Evolutionary conservation across 1,140 invertebrate species (phyloP).

Genomic region (Lepidotrigona ventralis): DNA sequence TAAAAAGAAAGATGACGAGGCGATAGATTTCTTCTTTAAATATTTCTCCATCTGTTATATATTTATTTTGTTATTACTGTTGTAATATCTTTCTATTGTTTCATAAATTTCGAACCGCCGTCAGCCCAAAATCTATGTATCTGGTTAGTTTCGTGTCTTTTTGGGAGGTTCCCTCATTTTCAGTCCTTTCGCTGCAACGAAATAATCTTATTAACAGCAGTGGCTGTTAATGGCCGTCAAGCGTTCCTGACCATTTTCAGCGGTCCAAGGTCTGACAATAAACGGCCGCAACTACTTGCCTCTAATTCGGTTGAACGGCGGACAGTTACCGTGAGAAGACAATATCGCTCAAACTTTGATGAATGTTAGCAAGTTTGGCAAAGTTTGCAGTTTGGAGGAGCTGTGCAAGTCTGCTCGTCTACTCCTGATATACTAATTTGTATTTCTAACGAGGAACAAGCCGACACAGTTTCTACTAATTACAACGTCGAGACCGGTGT

Average conservation of each 20-base stretch:
- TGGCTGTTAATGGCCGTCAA: constrained; percentile 1
- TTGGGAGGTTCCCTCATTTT: not conserved
- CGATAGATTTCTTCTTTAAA: not conserved
- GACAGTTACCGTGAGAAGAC: constrained; percentile 41
- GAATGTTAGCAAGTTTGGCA: constrained; percentile 31
- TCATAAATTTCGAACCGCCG: not conserved
- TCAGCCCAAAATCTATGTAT: not conserved
- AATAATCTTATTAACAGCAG: not conserved
- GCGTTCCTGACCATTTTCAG: not conserved
- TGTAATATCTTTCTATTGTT: too few relatives aligned
- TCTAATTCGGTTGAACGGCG: constrained; percentile 34
- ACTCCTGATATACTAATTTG: constrained; percentile 15
- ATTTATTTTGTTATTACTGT: too few relatives aligned
- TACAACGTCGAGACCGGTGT: not conserved
- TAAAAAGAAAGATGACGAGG: not conserved
- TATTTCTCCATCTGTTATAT: not conserved
- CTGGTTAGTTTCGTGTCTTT: not conserved
- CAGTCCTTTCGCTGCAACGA: constrained; percentile 10
- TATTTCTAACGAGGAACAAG: constrained; percentile 6
- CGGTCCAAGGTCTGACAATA: constrained; percentile 21
- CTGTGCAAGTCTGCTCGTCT: not conserved
- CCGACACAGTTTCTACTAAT: too few relatives aligned
- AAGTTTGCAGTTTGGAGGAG: not conserved
- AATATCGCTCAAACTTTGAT: constrained; percentile 42
- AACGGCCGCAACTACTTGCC: constrained; percentile 43